A percentile compares a stretch with the other conserved stretches of the same genome.
phyloP scores from a whole-genome alignment of 2,888 invertebrate genomes.

The Serrognathus titanus region DNA sequence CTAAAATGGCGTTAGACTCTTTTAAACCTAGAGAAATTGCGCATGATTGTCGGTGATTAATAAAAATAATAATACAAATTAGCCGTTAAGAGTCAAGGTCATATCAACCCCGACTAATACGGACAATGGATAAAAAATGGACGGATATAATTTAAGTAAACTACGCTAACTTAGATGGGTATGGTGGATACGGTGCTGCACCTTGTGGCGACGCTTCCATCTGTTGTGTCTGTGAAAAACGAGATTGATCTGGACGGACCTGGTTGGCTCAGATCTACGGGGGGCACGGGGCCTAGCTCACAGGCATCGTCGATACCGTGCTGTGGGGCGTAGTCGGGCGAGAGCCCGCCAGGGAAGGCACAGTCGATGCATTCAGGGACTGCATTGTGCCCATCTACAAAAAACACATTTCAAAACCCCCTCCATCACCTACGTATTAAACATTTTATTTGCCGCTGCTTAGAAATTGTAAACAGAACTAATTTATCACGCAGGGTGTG shows the following conservation, averaged over 20 bases:
- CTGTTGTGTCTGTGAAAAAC: constrained; percentile 35
- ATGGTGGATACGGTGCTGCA: constrained; percentile 30
- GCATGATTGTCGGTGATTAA: too few species aligned
- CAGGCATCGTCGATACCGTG: constrained; percentile 86
- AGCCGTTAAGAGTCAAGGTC: too few species aligned
- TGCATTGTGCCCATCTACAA: constrained; percentile 87
- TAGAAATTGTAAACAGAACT: too few species aligned
- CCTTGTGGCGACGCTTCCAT: constrained; percentile 26
- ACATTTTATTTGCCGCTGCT: too few species aligned
- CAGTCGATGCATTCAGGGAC: constrained; percentile 76
- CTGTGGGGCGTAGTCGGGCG: constrained; percentile 88
- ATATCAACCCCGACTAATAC: too few species aligned
- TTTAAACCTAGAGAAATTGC: too few species aligned
- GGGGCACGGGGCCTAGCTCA: constrained; percentile 49
- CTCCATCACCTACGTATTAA: too few species aligned
- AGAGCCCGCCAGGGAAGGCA: constrained; percentile 83
- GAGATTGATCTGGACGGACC: constrained; percentile 37
- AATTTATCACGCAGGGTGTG: too few species aligned
- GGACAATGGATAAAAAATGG: too few species aligned
- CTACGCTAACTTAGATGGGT: constrained; percentile 16
- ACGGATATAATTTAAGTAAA: too few species aligned
- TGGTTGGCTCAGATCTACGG: constrained; percentile 16
- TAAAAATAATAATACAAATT: too few species aligned
- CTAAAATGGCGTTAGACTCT: too few species aligned
- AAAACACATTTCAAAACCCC: not conserved